Evolutionary conservation across 2,113 vertebrate genomes (phyloP).

Genomic region (Ptyas mucosa): DNA sequence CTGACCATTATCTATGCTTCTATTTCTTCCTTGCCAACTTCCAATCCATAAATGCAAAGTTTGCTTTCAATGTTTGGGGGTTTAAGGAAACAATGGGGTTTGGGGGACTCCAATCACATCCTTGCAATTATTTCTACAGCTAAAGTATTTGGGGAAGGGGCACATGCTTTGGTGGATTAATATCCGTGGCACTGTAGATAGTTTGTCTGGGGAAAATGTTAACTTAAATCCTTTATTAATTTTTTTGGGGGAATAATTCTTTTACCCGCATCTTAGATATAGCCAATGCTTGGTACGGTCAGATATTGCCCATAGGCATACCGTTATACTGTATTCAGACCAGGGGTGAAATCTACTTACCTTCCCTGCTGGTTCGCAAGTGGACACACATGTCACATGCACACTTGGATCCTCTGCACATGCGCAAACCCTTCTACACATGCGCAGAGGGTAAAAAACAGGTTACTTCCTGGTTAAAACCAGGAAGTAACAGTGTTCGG

Average conservation of each 20-base stretch:
- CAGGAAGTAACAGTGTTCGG: too few species aligned
- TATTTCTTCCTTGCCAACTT: not conserved
- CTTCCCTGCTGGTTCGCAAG: too few species aligned
- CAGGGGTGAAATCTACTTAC: too few species aligned
- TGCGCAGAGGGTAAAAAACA: too few species aligned
- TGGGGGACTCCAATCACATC: not conserved
- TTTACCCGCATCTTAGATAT: not conserved
- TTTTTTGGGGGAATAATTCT: not conserved
- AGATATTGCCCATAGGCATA: not conserved
- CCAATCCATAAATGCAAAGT: not conserved
- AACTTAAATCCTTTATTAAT: not conserved
- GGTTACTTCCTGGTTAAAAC: too few species aligned
- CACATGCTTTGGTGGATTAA: not conserved
- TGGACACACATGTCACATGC: too few species aligned
- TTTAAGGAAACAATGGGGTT: not conserved
- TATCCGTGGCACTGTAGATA: not conserved
- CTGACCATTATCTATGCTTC: not conserved
- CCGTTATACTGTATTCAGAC: not conserved
- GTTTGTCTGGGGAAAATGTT: not conserved
- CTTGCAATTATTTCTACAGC: not conserved
- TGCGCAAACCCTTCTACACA: too few species aligned
- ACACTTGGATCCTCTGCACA: too few species aligned
- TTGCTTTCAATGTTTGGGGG: not conserved
- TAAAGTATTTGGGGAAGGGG: constrained; percentile 13
- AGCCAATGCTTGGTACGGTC: not conserved